Percentiles rank a stretch among this genome's conserved stretches.
Evolutionary conservation across 1,140 invertebrate genomes (phyloP).

Genomic region (Zaprionus africanus): DNA sequence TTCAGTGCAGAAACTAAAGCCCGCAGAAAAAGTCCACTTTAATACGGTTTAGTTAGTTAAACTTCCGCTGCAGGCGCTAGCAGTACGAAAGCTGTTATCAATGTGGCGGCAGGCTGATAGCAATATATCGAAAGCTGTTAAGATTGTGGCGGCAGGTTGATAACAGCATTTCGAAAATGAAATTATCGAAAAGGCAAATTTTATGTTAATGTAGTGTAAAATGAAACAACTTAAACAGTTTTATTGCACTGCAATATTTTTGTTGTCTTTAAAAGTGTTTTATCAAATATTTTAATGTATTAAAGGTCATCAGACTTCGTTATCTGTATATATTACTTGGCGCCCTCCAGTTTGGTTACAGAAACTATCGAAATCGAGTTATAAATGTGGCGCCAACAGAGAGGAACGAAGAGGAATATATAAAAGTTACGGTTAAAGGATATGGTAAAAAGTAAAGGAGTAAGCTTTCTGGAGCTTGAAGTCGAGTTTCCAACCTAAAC

Average conservation of each 20-base stretch:
- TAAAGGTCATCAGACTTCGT: neutral
- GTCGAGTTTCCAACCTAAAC: neutral
- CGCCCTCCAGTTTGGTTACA: neutral
- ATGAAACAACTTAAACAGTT: neutral
- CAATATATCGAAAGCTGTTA: neutral
- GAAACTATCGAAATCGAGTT: neutral
- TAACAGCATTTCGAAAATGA: neutral
- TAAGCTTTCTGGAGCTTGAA: neutral
- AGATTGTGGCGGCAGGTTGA: conserved; percentile 15
- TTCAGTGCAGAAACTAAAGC: neutral
- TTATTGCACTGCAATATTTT: too few species aligned
- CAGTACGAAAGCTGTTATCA: neutral
- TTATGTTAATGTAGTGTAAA: neutral
- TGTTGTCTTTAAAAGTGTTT: too few species aligned
- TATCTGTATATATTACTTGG: neutral
- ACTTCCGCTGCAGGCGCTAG: too few species aligned
- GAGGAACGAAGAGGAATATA: neutral
- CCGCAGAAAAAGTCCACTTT: neutral
- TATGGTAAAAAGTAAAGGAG: neutral
- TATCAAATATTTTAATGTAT: neutral
- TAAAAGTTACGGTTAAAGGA: neutral
- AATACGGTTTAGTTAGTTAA: too few species aligned
- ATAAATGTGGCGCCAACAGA: neutral
- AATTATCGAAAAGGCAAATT: neutral
- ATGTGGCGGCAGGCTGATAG: neutral